phyloP scores from a whole-genome alignment of 2,113 vertebrate genomes.

The Toxotes jaculatrix region DNA sequence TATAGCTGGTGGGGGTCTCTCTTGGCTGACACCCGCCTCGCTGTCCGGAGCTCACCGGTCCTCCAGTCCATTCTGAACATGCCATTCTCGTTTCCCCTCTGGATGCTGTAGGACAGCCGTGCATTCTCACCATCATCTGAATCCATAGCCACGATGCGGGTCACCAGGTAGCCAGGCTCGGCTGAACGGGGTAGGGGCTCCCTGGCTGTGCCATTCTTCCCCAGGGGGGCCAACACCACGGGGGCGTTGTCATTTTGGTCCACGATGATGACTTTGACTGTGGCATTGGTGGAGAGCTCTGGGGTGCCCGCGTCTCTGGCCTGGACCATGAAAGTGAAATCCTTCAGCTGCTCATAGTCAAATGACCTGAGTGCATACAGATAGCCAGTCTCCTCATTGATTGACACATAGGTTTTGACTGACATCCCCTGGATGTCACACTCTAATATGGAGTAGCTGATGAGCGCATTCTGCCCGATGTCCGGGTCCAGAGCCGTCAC shows the following conservation, averaged over 20 bases:
- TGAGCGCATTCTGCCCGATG: constrained; percentile 91
- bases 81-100: constrained; percentile 93
- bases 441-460: constrained; percentile 94
- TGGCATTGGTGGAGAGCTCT: constrained; percentile 91
- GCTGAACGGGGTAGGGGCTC: constrained; percentile 93
- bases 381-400: constrained; percentile 97
- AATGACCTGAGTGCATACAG: constrained; percentile 96
- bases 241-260: constrained; percentile 98
- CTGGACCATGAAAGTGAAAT: constrained; percentile 95
- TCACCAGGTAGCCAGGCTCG: constrained; percentile 94
- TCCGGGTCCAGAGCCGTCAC: constrained; percentile 95
- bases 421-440: constrained; percentile 98
- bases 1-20: constrained; percentile 92
- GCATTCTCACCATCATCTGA: constrained; percentile 96
- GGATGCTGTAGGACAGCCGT: constrained; percentile 94
- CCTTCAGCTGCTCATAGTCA: constrained; percentile 97
- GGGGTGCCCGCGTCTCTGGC: constrained; percentile 89
- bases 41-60: constrained; percentile 93
- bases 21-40: constrained; percentile 89
- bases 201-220: constrained; percentile 92
- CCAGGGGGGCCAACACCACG: constrained; percentile 90
- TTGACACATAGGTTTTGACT: constrained; percentile 97
- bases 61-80: constrained; percentile 98
- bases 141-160: constrained; percentile 93
- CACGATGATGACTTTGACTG: constrained; percentile 92